Evolutionary conservation across 2,797 vertebrate genomes (phyloP).

Genomic region (Rhyacichthys aspro): DNA sequence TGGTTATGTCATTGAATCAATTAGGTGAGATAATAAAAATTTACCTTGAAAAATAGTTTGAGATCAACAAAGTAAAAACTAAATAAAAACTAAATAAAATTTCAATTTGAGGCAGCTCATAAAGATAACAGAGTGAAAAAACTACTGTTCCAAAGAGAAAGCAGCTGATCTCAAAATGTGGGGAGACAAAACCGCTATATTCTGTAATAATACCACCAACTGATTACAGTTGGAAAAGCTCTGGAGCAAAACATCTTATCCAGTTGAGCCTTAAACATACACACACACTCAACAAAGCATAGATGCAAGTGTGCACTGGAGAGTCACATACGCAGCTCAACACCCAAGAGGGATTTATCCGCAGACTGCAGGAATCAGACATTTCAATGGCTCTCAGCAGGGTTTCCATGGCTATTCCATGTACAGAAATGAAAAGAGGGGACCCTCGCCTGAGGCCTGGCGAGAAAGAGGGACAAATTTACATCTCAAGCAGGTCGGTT

Average conservation of each 20-base stretch:
- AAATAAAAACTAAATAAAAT: too few species aligned
- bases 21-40: too few species aligned
- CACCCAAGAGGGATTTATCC: slow-evolving; percentile 65
- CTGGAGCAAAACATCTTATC: slow-evolving; percentile 5
- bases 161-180: too few species aligned
- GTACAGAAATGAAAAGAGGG: slow-evolving; percentile 79
- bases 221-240: too few species aligned
- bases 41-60: too few species aligned
- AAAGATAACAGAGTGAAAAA: too few species aligned
- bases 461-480: slow-evolving; percentile 82
- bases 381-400: slow-evolving; percentile 71
- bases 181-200: too few species aligned
- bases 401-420: slow-evolving; percentile 84
- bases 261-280: slow-evolving; percentile 31
- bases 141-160: too few species aligned
- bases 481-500: slow-evolving; percentile 82
- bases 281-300: slow-evolving; percentile 32
- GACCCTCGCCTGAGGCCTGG: slow-evolving; percentile 66
- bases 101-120: too few species aligned
- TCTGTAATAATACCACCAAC: too few species aligned
- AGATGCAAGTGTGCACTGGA: slow-evolving; percentile 18
- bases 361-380: slow-evolving; percentile 66
- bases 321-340: slow-evolving; percentile 27
- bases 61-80: too few species aligned
- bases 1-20: too few species aligned